A percentile compares a stretch with the other conserved stretches of the same genome.
These are phyloP conservation scores for Agrochola lychnidis DNA, from an alignment of 2,888 invertebrate species.

Conservation along the genomic window DNA sequence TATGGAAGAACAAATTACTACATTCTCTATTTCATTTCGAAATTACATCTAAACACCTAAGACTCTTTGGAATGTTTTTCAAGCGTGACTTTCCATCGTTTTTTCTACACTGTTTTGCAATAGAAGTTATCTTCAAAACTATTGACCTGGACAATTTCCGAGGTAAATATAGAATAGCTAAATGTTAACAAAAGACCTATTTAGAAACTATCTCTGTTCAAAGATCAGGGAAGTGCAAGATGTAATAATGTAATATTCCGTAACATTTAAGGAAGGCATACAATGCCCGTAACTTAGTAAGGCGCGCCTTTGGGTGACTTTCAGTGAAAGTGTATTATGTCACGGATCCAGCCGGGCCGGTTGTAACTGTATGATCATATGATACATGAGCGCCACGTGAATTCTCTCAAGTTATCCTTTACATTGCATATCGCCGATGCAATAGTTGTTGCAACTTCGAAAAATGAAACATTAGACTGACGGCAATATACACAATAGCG, in stretches of 20 bases:
- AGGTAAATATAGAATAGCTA: slow-evolving; percentile 16
- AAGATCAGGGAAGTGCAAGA: slow-evolving; percentile 55
- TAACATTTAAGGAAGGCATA: slow-evolving; percentile 61
- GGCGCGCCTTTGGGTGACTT: slow-evolving; percentile 51
- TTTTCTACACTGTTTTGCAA: slow-evolving; percentile 13
- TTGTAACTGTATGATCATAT: slow-evolving; percentile 47
- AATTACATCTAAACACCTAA: slow-evolving; percentile 10
- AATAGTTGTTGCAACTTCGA: slow-evolving; percentile 38
- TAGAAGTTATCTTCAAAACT: slow-evolving; percentile 23
- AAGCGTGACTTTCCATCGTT: slow-evolving; percentile 12
- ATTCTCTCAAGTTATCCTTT: slow-evolving; percentile 39
- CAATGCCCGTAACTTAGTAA: slow-evolving; percentile 60
- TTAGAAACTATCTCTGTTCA: slow-evolving; percentile 36
- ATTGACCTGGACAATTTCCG: slow-evolving; percentile 40
- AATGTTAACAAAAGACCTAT: slow-evolving; percentile 42
- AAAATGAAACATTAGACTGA: slow-evolving; percentile 38
- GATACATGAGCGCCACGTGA: slow-evolving; percentile 36
- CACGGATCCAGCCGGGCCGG: slow-evolving; percentile 71
- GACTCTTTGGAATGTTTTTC: slow-evolving; percentile 4
- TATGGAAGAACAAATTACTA: background rate
- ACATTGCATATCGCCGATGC: slow-evolving; percentile 7
- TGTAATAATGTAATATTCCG: slow-evolving; percentile 47
- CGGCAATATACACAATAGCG: slow-evolving; percentile 15
- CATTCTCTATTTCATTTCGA: background rate
- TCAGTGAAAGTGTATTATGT: slow-evolving; percentile 84